Base-by-base conservation (phyloP, 2,797 vertebrate species). In the Neoniphon sammara region DNA sequence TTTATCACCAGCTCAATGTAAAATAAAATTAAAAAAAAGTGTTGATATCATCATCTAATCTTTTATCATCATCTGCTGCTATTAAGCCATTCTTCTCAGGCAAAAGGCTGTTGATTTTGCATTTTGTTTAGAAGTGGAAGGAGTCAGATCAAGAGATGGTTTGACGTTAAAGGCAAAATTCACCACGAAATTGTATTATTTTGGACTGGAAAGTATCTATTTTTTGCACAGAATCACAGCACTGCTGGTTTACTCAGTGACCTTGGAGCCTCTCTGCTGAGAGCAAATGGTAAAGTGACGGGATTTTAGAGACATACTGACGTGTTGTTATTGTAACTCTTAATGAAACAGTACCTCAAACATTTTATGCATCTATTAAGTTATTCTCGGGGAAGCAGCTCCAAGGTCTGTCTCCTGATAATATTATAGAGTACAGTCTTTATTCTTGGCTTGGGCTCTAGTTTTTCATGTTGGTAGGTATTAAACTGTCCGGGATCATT, bases 1-100 rank as follows among this genome's bases (percentile, higher is more conserved):
- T 83, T 89, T 83, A 84, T 89, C 78, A 72, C 56, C 57, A 39
- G 70, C 74, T 46, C 52, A 73, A 20, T 17, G 36, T n/a, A n/a
- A n/a, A n/a, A n/a, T n/a, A n/a, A n/a, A n/a, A n/a, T n/a, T 42
- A 83, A 75, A 56, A 55, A n/a, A 49, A 46, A 72, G 61, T 75
- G 30, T 74, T 81, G 72, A 79, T 85, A 47, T 18, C 11, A 56
- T 58, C 64, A 52, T 66, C 25, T 58, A 21, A 66, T n/a, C n/a
- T n/a, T n/a, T n/a, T n/a, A n/a, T n/a, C n/a, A n/a, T n/a, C 3
- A 31, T 6, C 60, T 25, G 55, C 2, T 27, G 3, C 71, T 30
- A 49, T 25, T 39, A 49, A 62, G 62, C 49, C 39, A 47, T 64
- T 55, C 18, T n/a, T n/a, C n/a, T n/a, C 30, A 3, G 30, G 30